Evolutionary conservation across 1,140 invertebrate species (phyloP).

Genomic region (Drosophila mojavensis): DNA sequence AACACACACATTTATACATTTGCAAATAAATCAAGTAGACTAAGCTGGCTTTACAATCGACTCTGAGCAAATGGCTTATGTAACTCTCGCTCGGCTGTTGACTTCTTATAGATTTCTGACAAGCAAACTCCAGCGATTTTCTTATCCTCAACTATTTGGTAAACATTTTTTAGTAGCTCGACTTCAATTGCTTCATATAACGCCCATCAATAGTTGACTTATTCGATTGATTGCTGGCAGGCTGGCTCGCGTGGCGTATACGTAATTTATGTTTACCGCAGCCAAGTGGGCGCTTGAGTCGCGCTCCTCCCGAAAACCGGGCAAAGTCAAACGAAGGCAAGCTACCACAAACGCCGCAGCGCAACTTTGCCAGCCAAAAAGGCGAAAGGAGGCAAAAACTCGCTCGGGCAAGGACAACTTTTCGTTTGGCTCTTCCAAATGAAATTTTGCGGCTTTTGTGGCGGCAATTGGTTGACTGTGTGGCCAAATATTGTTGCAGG

Average conservation of each 20-base stretch:
- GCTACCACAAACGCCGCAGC: slow-evolving; percentile 18
- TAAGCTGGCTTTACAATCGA: neutral
- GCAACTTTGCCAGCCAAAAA: slow-evolving; percentile 25
- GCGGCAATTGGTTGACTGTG: slow-evolving; percentile 19
- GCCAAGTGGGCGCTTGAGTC: neutral
- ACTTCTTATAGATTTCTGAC: too few relatives aligned
- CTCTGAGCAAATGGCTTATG: neutral
- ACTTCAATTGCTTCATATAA: too few relatives aligned
- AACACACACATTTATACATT: neutral
- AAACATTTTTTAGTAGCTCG: too few relatives aligned
- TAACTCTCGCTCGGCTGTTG: too few relatives aligned
- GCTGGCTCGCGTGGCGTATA: slow-evolving; percentile 24
- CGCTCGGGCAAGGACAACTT: slow-evolving; percentile 42
- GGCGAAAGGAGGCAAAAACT: slow-evolving; percentile 10
- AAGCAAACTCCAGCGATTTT: too few relatives aligned
- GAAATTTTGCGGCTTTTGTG: slow-evolving; percentile 54
- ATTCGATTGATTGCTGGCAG: slow-evolving; percentile 25
- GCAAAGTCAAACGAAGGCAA: slow-evolving; percentile 8
- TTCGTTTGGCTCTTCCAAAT: slow-evolving; percentile 49
- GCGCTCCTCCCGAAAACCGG: too few relatives aligned
- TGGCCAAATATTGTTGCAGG: slow-evolving; percentile 23
- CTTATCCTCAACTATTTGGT: neutral
- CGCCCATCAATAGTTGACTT: slow-evolving; percentile 10
- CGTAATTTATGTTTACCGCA: slow-evolving; percentile 43
- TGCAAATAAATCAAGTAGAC: slow-evolving; percentile 1